Base-by-base conservation (phyloP, 2,888 invertebrate species). In the Stomorhina lunata region DNA sequence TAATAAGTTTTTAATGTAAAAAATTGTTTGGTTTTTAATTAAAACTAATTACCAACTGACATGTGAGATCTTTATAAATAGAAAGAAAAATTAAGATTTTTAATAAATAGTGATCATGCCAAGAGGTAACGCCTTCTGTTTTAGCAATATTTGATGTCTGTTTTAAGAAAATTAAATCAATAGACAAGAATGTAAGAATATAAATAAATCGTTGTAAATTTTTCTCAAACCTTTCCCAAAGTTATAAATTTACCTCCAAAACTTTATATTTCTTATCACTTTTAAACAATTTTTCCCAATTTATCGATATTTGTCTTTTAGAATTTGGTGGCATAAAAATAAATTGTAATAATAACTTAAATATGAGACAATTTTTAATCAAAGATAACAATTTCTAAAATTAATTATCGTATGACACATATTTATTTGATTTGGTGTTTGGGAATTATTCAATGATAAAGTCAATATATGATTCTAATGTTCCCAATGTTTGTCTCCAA, bases 401-500 rank as follows among this genome's bases (percentile, higher is more conserved):
- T 82, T 82, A 82, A 82, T 82, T 82, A 82, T 75, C 69, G 40
- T 75, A 61, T 65, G 59, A 77, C 76, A 77, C 65, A 77, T 50
- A 59, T 68, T 61, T 37, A n/a, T 55, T 55, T 7, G 7, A 20
- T 61, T 40, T 29, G n/a, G 3, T 20, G 45, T 61, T 61, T 61
- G 34, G 48, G 25, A 48, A 48, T 6, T 63, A 53, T 10, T 48
- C 40, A 72, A 29, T 61, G 65, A 66, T 76, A 76, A 71, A 17
- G 40, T 59, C 40, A 32, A 57, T 22, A 25, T 10, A 55, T 50
- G 37, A 53, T 77, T 72, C 59, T 66, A n/a, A 50, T 76, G 48
- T 48, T 3, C 37, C 12, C 37, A 9, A 0, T 12, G 37, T 37
- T 37, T 37, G 12, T 1, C 9, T 22, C 20, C 12, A 34, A 15